Conservation (phyloP, 2,888 invertebrate species). For the Eurois occulta region DNA sequence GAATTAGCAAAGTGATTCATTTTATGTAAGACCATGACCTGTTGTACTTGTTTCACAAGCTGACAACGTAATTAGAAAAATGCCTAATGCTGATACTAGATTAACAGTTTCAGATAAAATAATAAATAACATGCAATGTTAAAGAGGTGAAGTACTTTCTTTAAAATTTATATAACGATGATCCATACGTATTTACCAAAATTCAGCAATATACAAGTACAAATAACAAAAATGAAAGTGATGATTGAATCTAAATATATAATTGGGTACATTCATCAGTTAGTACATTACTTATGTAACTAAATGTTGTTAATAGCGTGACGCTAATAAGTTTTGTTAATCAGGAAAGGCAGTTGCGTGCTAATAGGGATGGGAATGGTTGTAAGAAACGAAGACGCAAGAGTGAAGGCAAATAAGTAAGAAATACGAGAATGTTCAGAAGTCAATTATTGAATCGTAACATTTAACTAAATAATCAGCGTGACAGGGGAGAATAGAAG, state of each 20-base stretch:
- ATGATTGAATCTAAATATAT: slow-evolving; percentile 9
- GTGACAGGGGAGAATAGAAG: neutral
- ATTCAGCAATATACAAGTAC: neutral
- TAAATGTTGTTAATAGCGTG: slow-evolving; percentile 63
- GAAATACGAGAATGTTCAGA: neutral
- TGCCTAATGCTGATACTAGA: no score
- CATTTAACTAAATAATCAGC: neutral
- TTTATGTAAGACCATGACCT: slow-evolving; percentile 1
- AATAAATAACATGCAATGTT: neutral
- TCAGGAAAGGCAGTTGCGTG: slow-evolving; percentile 65
- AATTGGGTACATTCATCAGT: slow-evolving; percentile 21
- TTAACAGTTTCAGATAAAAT: neutral
- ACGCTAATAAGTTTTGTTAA: slow-evolving; percentile 57
- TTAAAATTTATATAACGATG: neutral
- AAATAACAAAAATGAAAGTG: slow-evolving; percentile 33
- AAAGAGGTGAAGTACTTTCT: neutral
- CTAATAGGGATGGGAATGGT: slow-evolving; percentile 42
- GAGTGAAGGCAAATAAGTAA: slow-evolving; percentile 1
- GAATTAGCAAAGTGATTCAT: neutral
- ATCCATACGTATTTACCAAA: neutral
- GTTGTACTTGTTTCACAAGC: neutral
- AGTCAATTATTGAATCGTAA: neutral
- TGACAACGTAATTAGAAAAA: neutral
- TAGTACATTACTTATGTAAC: slow-evolving; percentile 51
- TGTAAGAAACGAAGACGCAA: slow-evolving; percentile 31